Evolutionary conservation across 2,113 vertebrate genomes (phyloP).

Genomic region (Terrapene triunguis): DNA sequence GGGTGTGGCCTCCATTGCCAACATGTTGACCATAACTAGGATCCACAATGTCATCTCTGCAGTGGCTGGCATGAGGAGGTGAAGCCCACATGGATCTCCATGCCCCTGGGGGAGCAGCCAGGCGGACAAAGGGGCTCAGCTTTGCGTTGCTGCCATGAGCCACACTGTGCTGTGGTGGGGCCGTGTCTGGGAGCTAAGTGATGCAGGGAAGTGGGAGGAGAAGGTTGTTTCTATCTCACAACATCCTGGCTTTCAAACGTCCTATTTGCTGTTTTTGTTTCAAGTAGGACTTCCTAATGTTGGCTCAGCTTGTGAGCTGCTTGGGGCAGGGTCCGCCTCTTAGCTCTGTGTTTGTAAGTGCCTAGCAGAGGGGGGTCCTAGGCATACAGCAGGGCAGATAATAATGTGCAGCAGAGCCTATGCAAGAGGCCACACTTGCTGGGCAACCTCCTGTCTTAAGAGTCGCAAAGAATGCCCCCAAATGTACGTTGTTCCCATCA

Average conservation of each 20-base stretch:
- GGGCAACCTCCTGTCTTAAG: background rate
- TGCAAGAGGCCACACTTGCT: background rate
- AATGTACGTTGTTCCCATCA: background rate
- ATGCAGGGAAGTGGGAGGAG: background rate
- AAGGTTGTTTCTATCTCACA: background rate
- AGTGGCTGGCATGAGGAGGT: constrained; percentile 88
- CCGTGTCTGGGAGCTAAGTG: background rate
- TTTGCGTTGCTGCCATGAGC: rapidly evolving
- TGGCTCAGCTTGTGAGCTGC: background rate
- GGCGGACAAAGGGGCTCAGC: background rate
- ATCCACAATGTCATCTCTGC: constrained; percentile 87
- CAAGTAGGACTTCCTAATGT: background rate
- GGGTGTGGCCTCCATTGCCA: constrained; percentile 87
- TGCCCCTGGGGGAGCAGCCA: background rate
- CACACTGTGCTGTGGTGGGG: background rate
- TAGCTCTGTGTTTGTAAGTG: background rate
- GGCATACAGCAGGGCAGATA: background rate
- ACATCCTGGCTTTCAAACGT: background rate
- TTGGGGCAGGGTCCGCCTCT: background rate
- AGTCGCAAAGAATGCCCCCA: background rate
- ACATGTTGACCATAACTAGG: constrained; percentile 88
- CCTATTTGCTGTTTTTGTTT: background rate
- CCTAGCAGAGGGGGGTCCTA: background rate
- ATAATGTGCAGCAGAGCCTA: background rate
- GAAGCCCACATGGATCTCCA: background rate